A percentile compares a stretch with the other conserved stretches of the same genome.
These are phyloP conservation scores for Pristionchus arcanus DNA, from an alignment of 2,888 invertebrate genomes.

Conservation along the genomic window DNA sequence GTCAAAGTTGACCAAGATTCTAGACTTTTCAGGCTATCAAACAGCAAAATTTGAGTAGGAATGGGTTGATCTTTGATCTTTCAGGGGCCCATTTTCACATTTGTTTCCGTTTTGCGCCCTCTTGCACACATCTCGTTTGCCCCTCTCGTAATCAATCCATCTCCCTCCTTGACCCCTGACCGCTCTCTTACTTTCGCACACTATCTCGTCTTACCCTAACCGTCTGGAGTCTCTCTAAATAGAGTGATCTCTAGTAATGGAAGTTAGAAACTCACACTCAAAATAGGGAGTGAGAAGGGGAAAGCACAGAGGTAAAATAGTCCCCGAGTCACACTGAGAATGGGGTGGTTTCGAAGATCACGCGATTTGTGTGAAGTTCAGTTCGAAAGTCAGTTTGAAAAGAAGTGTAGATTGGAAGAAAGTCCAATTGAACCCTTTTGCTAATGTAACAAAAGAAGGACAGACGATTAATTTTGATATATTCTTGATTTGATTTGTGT, in stretches of 20 bases:
- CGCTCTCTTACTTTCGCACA: constrained; percentile 4
- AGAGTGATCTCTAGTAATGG: not conserved
- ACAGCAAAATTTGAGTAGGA: not conserved
- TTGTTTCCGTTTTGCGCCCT: constrained; percentile 35
- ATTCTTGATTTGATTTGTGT: too few relatives aligned
- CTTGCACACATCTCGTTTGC: not conserved
- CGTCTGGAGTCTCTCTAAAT: not conserved
- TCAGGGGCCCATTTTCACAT: not conserved
- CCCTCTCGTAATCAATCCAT: constrained; percentile 5
- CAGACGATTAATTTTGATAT: too few relatives aligned
- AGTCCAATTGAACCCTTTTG: too few relatives aligned
- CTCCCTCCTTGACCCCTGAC: constrained; percentile 36
- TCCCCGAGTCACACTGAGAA: not conserved
- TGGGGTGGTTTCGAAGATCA: constrained; percentile 37
- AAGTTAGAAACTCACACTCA: not conserved
- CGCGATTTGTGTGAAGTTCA: not conserved
- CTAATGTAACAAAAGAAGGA: too few relatives aligned
- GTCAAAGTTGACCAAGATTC: not conserved
- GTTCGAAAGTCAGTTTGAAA: not conserved
- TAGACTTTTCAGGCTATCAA: not conserved
- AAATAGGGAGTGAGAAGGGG: not conserved
- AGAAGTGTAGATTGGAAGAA: not conserved
- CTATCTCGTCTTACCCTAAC: not conserved
- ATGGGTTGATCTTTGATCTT: constrained; percentile 29
- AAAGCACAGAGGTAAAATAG: not conserved